Base-by-base conservation (phyloP, 1,140 invertebrate species). In the Meloidogyne exigua region DNA sequence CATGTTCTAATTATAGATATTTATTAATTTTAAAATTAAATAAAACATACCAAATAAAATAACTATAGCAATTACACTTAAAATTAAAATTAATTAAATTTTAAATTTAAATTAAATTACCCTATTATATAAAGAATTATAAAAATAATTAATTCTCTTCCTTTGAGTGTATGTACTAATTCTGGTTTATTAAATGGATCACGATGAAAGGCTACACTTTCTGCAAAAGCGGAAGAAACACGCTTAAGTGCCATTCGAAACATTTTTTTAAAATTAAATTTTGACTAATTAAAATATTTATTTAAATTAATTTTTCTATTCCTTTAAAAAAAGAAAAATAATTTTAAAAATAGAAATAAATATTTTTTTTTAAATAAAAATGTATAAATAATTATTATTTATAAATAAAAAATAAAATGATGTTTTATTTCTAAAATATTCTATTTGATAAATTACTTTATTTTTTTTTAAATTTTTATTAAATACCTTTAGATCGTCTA, bases 171-270 rank as follows among this genome's bases (percentile, higher is more conserved):
- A 65, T 73, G 72, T 12, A 73, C 57, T 12, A 62, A 39, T 32
- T 73, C 72, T 9, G 72, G 72, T 21, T 65, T 62, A 64, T 73
- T 73, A 65, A 73, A 73, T 36, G 72, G 72, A 65, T 73, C 72
- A 13, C 72, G 72, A 32, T 73, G 72, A 15, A 73, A 73, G 0
- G 72, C 72, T 65, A 73, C 42, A 32, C 72, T 73, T 25, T 73
- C 72, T 73, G 57, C 62, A 42, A 71, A 71, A 44, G 49, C n/a
- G n/a, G 49, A 57, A 57, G 49, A 57, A 12, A 57, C 49, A 57
- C 18, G 49, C n/a, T 57, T 57, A 57, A 57, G n/a, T 57, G 49
- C 49, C 49, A 57, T n/a, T 57, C n/a, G 49, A 57, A 57, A n/a
- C 49, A 57, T 57, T n/a, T 57, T 57, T 57, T 57, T 21, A n/a